Conservation (phyloP, 1,140 invertebrate species). For the Pseudomyrmex dendroicus region DNA sequence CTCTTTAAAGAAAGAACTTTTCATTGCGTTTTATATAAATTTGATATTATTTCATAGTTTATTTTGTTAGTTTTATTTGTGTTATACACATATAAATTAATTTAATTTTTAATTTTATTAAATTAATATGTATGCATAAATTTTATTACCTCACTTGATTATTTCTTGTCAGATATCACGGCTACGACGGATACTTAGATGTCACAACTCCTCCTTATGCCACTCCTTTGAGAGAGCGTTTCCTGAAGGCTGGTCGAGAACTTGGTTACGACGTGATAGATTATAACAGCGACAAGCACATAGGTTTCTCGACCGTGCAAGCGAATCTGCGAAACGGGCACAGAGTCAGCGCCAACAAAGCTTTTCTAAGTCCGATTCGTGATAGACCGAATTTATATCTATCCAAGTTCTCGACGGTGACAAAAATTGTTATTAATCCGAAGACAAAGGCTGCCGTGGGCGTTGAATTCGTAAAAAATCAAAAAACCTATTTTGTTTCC, state of each 20-base stretch:
- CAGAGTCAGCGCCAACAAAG: constrained; percentile 90
- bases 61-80: no score
- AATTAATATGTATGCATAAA: neutral
- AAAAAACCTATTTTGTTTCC: constrained; percentile 81
- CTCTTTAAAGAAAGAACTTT: neutral
- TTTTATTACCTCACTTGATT: neutral
- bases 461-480: constrained; percentile 88
- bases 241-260: constrained; percentile 86
- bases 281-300: constrained; percentile 86
- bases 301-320: constrained; percentile 89
- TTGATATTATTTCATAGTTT: neutral
- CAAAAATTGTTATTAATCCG: constrained; percentile 88
- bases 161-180: constrained; percentile 85
- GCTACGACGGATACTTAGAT: constrained; percentile 88
- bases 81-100: no score
- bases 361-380: constrained; percentile 88
- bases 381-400: constrained; percentile 90
- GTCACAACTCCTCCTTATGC: constrained; percentile 88
- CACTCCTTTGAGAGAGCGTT: constrained; percentile 86
- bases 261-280: constrained; percentile 86
- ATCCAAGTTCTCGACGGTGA: constrained; percentile 88
- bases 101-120: no score
- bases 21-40: neutral
- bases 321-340: constrained; percentile 89
- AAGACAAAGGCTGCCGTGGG: constrained; percentile 87